These are phyloP conservation scores for Drosophila putrida DNA, from an alignment of 2,888 invertebrate genomes.

Conservation along the genomic window DNA sequence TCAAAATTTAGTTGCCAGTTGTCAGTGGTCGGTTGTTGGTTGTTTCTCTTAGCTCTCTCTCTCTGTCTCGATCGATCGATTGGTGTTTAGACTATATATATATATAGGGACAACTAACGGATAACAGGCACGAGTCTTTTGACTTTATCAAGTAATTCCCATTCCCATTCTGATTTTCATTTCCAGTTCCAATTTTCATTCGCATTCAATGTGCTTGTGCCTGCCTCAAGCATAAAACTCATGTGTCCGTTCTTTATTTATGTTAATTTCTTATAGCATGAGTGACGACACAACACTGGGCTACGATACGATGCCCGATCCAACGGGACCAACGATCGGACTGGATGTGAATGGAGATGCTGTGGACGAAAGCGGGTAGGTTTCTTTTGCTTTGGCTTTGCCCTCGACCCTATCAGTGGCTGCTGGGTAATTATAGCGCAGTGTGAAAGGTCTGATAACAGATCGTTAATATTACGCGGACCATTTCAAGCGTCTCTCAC, in stretches of 20 bases:
- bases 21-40: conserved; percentile 41
- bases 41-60: conserved; percentile 8
- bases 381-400: conserved; percentile 43
- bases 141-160: conserved; percentile 10
- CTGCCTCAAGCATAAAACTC: conserved; percentile 36
- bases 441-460: conserved; percentile 71
- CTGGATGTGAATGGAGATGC: too few relatives aligned
- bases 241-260: conserved; percentile 9
- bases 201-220: conserved; percentile 1
- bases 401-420: conserved; percentile 63
- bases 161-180: not conserved
- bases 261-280: conserved; percentile 59
- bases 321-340: conserved; percentile 23
- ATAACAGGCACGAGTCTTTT: conserved; percentile 8
- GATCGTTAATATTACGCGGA: conserved; percentile 79
- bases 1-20: conserved; percentile 45
- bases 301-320: conserved; percentile 32
- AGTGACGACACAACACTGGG: conserved; percentile 57
- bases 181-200: too few relatives aligned
- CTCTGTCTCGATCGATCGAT: not conserved
- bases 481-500: conserved; percentile 64
- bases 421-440: conserved; percentile 69
- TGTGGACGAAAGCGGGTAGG: conserved; percentile 74
- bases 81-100: conserved; percentile 1
- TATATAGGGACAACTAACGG: conserved; percentile 7